Evolutionary conservation across 2,888 invertebrate genomes (phyloP).

Genomic region (Lasius platythorax): DNA sequence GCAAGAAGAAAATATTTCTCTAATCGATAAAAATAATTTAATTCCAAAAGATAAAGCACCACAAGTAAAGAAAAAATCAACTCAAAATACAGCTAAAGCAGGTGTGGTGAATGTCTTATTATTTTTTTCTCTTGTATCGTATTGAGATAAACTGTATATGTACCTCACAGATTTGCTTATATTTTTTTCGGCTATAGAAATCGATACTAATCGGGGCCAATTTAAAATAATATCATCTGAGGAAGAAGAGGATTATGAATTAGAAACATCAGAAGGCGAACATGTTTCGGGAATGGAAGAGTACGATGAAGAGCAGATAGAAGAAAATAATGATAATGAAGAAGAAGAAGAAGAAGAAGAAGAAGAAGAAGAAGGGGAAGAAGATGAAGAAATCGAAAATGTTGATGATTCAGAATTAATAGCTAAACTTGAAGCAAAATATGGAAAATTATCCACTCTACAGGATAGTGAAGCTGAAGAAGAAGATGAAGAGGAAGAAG

Average conservation of each 20-base stretch:
- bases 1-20: slow-evolving; percentile 32
- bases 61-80: slow-evolving; percentile 48
- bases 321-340: slow-evolving; percentile 59
- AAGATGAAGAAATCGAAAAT: slow-evolving; percentile 85
- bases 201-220: slow-evolving; percentile 47
- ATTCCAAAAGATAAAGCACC: slow-evolving; percentile 33
- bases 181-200: slow-evolving; percentile 59
- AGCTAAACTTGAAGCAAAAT: slow-evolving; percentile 91
- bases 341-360: slow-evolving; percentile 74
- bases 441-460: slow-evolving; percentile 89
- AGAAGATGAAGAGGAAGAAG: slow-evolving; percentile 87
- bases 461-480: slow-evolving; percentile 84
- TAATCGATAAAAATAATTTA: slow-evolving; percentile 16
- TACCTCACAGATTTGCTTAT: slow-evolving; percentile 6
- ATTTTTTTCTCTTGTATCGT: not conserved
- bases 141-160: not conserved
- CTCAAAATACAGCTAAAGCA: slow-evolving; percentile 33
- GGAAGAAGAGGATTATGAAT: slow-evolving; percentile 63
- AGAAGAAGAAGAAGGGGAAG: slow-evolving; percentile 79
- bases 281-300: slow-evolving; percentile 68
- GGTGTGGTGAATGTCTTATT: slow-evolving; percentile 40
- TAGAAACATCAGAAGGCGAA: slow-evolving; percentile 70
- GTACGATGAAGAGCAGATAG: slow-evolving; percentile 70
- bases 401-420: slow-evolving; percentile 91
- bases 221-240: slow-evolving; percentile 63